phyloP scores from a whole-genome alignment of 2,113 vertebrate genomes.

The Hiodon tergisus region DNA sequence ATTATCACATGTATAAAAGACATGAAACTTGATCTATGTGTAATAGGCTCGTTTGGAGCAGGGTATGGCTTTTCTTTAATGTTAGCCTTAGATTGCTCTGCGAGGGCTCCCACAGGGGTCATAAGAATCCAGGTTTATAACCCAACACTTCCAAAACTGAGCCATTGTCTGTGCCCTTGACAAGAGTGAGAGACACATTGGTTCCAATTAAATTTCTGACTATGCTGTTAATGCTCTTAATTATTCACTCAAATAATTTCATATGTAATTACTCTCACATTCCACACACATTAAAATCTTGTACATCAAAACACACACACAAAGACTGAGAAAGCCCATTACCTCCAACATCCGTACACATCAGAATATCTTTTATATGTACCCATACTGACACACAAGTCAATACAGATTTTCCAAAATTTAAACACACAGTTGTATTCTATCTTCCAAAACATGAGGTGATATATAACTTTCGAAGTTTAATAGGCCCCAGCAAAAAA shows the following conservation, averaged over 20 bases:
- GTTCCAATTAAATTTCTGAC: constrained; percentile 42
- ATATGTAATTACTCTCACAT: constrained; percentile 33
- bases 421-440: background rate
- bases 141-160: constrained; percentile 39
- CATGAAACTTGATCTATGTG: too few relatives aligned
- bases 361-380: background rate
- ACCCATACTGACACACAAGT: background rate
- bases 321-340: constrained; percentile 35
- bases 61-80: too few relatives aligned
- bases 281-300: constrained; percentile 48
- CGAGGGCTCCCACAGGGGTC: too few relatives aligned
- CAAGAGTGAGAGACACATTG: constrained; percentile 43
- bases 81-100: too few relatives aligned
- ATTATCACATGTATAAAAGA: too few relatives aligned
- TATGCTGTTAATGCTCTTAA: constrained; percentile 18
- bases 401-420: background rate
- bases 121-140: background rate
- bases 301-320: constrained; percentile 47
- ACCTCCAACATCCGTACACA: background rate
- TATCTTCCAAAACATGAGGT: background rate
- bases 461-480: constrained; percentile 9
- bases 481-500: constrained; percentile 13
- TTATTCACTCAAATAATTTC: constrained; percentile 37
- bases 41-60: too few relatives aligned
- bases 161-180: constrained; percentile 27